Base-by-base conservation (phyloP, 1,140 invertebrate species). In the Zaprionus taronus region DNA sequence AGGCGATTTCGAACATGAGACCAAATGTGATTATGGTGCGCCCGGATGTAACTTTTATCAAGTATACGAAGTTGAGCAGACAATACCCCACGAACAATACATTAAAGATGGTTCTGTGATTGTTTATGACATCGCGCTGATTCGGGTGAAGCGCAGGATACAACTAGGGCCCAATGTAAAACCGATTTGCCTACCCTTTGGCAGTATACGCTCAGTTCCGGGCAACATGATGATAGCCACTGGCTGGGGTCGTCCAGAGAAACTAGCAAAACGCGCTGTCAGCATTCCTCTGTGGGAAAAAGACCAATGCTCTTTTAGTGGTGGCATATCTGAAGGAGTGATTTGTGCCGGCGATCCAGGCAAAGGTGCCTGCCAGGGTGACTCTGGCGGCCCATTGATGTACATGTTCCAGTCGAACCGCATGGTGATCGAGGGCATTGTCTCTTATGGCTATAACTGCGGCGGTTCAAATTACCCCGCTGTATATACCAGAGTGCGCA, bases 311-410 rank as follows among this genome's bases (percentile, higher is more conserved):
- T 22, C 34, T 11, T n/a, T 44, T 6, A n/a, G 15, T 5, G 15
- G 47, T 2, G 5, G n/a, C 34, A 31, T 17, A 34, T 7, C 5
- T 0, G 6, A 15, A 6, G 15, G 15, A 44, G 3, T 11, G 20
- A 36, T 64, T 4, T 65, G 63, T n/a, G 28, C 51, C n/a, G 63
- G 34, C 26, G 15, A 14, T 1, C 4, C 15, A 4, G 34, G 22
- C 2, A 38, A 6, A 5, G 51, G 51, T 7, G 24, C 20, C 1
- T 65, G 63, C 34, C 7, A 28, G 3, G 63, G 63, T 9, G 63
- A 65, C 17, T 65, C 63, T 1, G 63, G 63, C 11, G 63, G 63
- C 17, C 63, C 63, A 4, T 17, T 65, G 12, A 65, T 65, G 63
- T 7, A 65, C 20, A 2, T 17, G 51, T 65, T 65, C 14, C 34